Conservation (phyloP, 1,140 invertebrate genomes). For the Rhizoglyphus robini region DNA sequence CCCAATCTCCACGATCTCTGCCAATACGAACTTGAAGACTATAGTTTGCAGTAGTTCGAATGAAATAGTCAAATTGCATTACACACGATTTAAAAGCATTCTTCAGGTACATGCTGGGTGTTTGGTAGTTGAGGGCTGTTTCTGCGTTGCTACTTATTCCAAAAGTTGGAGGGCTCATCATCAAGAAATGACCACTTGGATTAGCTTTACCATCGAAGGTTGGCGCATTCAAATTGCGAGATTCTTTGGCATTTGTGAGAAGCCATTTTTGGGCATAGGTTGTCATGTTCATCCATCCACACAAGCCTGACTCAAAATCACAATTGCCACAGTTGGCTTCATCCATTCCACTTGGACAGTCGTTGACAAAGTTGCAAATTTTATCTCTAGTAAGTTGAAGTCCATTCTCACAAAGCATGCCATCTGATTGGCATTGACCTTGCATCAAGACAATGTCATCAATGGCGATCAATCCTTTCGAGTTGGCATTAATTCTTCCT, state of each 20-base stretch:
- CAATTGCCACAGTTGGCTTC: slow-evolving; percentile 21
- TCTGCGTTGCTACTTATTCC: background rate
- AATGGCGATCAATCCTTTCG: background rate
- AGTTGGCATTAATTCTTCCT: background rate
- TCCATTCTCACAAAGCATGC: slow-evolving; percentile 14
- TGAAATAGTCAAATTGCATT: slow-evolving; percentile 22
- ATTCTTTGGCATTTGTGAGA: background rate
- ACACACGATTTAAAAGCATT: slow-evolving; percentile 19
- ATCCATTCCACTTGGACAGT: slow-evolving; percentile 5
- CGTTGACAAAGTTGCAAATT: slow-evolving; percentile 9
- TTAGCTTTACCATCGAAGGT: slow-evolving; percentile 10
- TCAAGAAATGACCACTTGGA: slow-evolving; percentile 2
- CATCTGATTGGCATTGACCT: background rate
- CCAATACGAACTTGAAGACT: slow-evolving; percentile 5
- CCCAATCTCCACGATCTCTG: slow-evolving; percentile 8
- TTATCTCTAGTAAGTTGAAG: background rate
- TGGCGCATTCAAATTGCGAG: background rate
- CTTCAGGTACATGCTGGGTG: slow-evolving; percentile 16
- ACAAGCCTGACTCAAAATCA: slow-evolving; percentile 23
- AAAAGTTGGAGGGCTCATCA: slow-evolving; percentile 17
- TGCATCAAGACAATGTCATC: background rate
- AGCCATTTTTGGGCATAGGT: background rate
- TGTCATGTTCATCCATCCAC: slow-evolving; percentile 21
- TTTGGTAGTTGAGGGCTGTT: background rate
- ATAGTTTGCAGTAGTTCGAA: background rate